These are phyloP conservation scores for Sesamia nonagrioides DNA, from an alignment of 1,140 invertebrate genomes.

Conservation along the genomic window DNA sequence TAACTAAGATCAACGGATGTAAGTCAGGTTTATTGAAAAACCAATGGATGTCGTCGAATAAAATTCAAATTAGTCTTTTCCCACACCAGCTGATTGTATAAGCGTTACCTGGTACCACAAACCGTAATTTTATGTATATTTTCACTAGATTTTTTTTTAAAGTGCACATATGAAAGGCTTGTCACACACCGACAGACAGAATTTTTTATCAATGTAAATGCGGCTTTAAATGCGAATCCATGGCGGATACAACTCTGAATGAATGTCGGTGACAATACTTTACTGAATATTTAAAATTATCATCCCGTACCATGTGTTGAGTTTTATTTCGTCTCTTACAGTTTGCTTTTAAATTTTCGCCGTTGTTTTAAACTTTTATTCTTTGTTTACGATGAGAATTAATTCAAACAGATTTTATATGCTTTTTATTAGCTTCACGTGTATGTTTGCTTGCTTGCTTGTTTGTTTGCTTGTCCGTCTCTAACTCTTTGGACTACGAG, in stretches of 20 bases:
- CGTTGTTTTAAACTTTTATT: neutral
- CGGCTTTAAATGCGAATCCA: slow-evolving; percentile 35
- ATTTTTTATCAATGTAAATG: slow-evolving; percentile 37
- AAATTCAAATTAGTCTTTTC: no score
- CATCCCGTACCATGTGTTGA: slow-evolving; percentile 25
- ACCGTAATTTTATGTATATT: slow-evolving; percentile 1
- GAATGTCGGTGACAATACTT: slow-evolving; percentile 37
- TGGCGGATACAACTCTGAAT: slow-evolving; percentile 28
- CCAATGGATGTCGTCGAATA: no score
- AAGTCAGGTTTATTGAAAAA: no score
- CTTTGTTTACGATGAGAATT: neutral
- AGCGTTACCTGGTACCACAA: no score
- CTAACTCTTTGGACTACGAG: no score
- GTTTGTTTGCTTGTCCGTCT: no score
- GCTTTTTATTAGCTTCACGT: no score
- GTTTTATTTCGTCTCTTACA: slow-evolving; percentile 8
- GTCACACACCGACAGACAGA: slow-evolving; percentile 23
- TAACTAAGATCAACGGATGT: no score
- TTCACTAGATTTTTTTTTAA: slow-evolving; percentile 5
- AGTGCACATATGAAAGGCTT: slow-evolving; percentile 9
- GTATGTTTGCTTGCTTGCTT: no score
- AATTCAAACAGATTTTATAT: neutral
- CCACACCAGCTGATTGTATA: no score
- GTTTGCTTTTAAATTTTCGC: slow-evolving; percentile 18
- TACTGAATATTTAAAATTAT: slow-evolving; percentile 41